Conservation (phyloP, 2,797 vertebrate species). For the Leptodactylus fallax region DNA sequence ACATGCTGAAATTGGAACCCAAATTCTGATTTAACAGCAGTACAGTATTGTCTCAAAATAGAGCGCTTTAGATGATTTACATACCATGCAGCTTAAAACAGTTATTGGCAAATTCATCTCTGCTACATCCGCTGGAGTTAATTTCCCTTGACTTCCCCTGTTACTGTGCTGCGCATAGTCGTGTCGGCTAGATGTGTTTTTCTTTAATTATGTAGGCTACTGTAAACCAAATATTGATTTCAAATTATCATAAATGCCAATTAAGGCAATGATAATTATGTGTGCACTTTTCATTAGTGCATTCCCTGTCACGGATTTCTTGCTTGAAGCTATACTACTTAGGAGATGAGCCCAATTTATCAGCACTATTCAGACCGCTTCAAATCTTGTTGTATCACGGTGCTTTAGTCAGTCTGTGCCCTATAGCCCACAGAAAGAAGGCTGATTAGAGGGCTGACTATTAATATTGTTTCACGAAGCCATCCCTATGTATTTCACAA, state of each 20-base stretch:
- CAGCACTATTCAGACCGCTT: slow-evolving; percentile 66
- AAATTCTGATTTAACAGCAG: background rate
- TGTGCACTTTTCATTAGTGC: slow-evolving; percentile 33
- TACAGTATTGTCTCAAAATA: background rate
- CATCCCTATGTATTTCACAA: background rate
- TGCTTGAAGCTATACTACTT: slow-evolving; percentile 60
- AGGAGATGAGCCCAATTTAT: slow-evolving; percentile 63
- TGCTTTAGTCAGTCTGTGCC: slow-evolving; percentile 41
- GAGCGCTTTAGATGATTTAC: background rate
- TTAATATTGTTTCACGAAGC: too few relatives aligned
- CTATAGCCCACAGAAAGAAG: slow-evolving; percentile 26
- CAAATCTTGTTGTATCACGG: slow-evolving; percentile 62
- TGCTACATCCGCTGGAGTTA: slow-evolving; percentile 3
- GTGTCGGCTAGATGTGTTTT: background rate
- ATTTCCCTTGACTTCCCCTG: background rate
- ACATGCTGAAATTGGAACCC: background rate
- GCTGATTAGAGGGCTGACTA: background rate
- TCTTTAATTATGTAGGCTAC: background rate
- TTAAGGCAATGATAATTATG: slow-evolving; percentile 56
- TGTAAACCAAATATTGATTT: slow-evolving; percentile 39
- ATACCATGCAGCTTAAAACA: background rate
- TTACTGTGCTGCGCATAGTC: background rate
- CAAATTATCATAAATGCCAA: slow-evolving; percentile 49
- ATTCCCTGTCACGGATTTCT: slow-evolving; percentile 36
- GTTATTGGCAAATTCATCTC: background rate